These are phyloP conservation scores for Sylvilagus bachmani DNA, from an alignment of 2,113 vertebrate species.

Conservation along the genomic window DNA sequence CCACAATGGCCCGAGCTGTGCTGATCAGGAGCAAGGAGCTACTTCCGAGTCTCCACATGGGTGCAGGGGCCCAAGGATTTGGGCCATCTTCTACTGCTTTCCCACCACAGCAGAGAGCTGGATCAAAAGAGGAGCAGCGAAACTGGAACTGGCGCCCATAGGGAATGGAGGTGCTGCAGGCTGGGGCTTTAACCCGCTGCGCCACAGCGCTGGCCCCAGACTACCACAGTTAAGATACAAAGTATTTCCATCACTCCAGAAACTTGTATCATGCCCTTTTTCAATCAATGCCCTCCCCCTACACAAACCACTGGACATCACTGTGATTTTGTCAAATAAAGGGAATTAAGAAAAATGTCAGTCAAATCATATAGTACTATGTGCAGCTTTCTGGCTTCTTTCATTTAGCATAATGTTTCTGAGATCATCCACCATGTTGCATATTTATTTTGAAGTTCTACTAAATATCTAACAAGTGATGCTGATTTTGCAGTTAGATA, in stretches of 20 bases:
- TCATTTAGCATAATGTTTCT: background rate
- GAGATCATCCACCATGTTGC: background rate
- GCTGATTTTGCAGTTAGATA: background rate
- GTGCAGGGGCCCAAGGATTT: too few species aligned
- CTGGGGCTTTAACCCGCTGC: too few species aligned
- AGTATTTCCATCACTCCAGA: background rate
- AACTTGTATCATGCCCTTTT: background rate
- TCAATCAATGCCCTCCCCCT: background rate
- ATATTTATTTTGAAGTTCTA: conserved; percentile 17
- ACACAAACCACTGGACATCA: background rate
- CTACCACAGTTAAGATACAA: background rate
- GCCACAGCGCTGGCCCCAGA: too few species aligned
- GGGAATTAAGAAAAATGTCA: background rate
- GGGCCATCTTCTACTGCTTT: too few species aligned
- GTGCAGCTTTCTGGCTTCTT: background rate
- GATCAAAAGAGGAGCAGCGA: too few species aligned
- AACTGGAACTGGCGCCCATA: too few species aligned
- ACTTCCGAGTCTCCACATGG: too few species aligned
- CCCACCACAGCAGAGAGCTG: too few species aligned
- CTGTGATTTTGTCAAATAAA: background rate
- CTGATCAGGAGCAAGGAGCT: too few species aligned
- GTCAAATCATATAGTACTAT: background rate
- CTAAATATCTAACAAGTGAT: background rate
- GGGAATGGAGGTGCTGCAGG: too few species aligned
- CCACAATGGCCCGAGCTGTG: too few species aligned